Evolutionary conservation across 2,797 vertebrate genomes (phyloP).

Genomic region (Calcarius lapponicus): DNA sequence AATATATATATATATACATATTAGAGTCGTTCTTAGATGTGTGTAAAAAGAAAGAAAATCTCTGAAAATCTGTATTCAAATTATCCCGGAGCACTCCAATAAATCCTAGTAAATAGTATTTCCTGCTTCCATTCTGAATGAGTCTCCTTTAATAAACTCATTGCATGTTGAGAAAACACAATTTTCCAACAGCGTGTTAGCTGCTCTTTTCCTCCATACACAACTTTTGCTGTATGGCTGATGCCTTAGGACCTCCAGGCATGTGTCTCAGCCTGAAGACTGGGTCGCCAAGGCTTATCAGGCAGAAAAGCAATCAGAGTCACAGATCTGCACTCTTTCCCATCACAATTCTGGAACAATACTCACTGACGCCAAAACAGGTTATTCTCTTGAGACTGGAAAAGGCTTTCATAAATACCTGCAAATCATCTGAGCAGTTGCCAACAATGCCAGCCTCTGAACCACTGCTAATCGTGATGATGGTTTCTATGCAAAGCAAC

Average conservation of each 20-base stretch:
- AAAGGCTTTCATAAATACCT: neutral
- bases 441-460: neutral
- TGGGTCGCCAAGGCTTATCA: neutral
- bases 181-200: neutral
- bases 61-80: neutral
- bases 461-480: neutral
- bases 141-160: neutral
- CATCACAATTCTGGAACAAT: fast-evolving
- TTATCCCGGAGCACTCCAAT: neutral
- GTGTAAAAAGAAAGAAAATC: neutral
- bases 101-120: neutral
- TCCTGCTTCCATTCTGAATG: neutral
- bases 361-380: neutral
- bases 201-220: neutral
- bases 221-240: neutral
- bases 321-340: neutral
- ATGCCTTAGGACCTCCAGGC: neutral
- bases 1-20: neutral
- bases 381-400: neutral
- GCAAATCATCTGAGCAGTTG: neutral
- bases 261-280: neutral
- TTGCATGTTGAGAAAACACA: neutral
- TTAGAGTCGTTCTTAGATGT: fast-evolving
- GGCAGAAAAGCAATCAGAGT: neutral
- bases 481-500: neutral